These are phyloP conservation scores for Dorcus parallelipipedus DNA, from an alignment of 2,888 invertebrate genomes.

Conservation along the genomic window DNA sequence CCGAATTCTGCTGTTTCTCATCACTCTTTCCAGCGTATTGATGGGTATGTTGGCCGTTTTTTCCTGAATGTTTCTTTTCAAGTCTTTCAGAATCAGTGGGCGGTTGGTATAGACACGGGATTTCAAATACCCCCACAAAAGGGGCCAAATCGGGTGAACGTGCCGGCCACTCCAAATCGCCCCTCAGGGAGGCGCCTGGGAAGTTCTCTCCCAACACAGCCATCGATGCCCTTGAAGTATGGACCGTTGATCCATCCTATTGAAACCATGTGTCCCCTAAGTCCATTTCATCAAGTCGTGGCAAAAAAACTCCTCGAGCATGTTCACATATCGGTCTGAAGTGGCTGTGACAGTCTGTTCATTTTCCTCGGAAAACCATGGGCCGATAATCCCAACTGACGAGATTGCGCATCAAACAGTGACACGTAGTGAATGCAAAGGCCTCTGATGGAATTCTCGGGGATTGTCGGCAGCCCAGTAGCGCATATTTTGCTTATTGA, in stretches of 20 bases:
- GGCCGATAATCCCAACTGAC: constrained; percentile 20
- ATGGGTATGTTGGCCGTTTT: too few species aligned
- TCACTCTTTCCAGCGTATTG: too few species aligned
- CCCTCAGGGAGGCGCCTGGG: constrained; percentile 24
- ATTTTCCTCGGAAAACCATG: constrained; percentile 34
- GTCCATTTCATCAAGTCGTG: constrained; percentile 18
- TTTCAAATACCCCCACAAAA: too few species aligned
- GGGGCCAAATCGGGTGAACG: constrained; percentile 13
- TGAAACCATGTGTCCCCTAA: constrained; percentile 24
- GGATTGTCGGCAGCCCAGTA: constrained; percentile 24
- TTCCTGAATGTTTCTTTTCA: too few species aligned
- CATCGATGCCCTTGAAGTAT: constrained; percentile 22
- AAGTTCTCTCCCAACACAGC: constrained; percentile 23
- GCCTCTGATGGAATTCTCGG: constrained; percentile 24
- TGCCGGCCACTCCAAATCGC: constrained; percentile 25
- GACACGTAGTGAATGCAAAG: constrained; percentile 25
- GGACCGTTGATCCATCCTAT: constrained; percentile 23
- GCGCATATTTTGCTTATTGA: too few species aligned
- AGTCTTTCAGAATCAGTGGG: too few species aligned
- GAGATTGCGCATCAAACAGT: constrained; percentile 29
- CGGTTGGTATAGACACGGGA: too few species aligned
- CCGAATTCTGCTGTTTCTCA: too few species aligned
- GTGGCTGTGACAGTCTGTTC: constrained; percentile 29
- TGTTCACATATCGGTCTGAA: constrained; percentile 30
- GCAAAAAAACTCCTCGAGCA: constrained; percentile 19